Evolutionary conservation across 2,797 vertebrate species (phyloP).

Genomic region (Sebastes hopkinsi): DNA sequence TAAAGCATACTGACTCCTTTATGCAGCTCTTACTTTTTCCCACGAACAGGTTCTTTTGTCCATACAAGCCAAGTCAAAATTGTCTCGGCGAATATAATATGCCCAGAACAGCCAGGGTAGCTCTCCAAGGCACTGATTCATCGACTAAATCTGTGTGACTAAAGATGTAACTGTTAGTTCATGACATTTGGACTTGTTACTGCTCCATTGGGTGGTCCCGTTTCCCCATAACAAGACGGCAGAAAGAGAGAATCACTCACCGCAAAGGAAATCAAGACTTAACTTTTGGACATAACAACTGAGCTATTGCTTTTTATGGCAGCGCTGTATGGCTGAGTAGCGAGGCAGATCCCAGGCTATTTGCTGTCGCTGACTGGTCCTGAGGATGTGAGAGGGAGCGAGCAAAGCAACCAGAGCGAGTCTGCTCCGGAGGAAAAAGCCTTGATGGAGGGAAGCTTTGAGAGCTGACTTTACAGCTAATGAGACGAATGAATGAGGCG

Average conservation of each 20-base stretch:
- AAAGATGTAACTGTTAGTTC: constrained; percentile 6
- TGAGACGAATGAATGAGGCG: constrained; percentile 50
- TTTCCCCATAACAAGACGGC: constrained; percentile 22
- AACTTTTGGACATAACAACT: constrained; percentile 23
- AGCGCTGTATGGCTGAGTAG: not conserved
- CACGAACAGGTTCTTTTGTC: not conserved
- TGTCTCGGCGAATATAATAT: not conserved
- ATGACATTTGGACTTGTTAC: constrained; percentile 5
- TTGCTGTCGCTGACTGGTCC: constrained; percentile 38
- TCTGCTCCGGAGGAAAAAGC: constrained; percentile 31
- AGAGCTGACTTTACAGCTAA: constrained; percentile 39
- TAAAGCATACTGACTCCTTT: not conserved
- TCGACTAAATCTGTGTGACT: not conserved
- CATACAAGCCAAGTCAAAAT: not conserved
- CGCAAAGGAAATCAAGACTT: constrained; percentile 7
- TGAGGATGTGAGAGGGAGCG: constrained; percentile 40
- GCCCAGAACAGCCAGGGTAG: not conserved
- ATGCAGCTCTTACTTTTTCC: not conserved
- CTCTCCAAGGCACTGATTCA: not conserved
- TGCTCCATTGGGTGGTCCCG: not conserved
- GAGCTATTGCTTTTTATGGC: constrained; percentile 3
- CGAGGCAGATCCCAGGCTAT: constrained; percentile 18
- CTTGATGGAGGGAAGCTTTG: constrained; percentile 39
- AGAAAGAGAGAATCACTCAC: not conserved
- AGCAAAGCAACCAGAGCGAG: constrained; percentile 32